Evolutionary conservation across 1,140 invertebrate genomes (phyloP), one percentile per base, ranked within the genome.

Genomic region (Centruroides vittatus): DNA sequence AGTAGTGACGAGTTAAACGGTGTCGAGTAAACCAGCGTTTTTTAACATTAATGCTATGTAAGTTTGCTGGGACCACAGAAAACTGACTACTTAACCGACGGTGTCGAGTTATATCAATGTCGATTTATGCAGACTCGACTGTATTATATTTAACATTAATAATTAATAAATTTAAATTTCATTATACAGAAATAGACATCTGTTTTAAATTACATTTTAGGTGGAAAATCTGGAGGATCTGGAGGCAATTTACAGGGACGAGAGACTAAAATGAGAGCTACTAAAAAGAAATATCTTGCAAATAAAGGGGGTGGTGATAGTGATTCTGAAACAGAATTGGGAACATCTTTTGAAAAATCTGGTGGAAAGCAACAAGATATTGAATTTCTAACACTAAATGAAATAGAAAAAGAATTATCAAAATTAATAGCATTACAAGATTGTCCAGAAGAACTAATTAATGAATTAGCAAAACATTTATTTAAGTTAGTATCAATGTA

Each of bases 221-320:
- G 81, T 61, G 89, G 90, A 4, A 93, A 93, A 79, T 81, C 79
- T 53, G 90, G 23, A 23, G 23, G 23, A n/a, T n/a, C n/a, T n/a
- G 36, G 91, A 41, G 91, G 93, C 47, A 92, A 92, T 11, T 84
- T 83, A 46, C 92, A 95, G 75, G 93, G 93, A 1, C 78, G 93
- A 59, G 93, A 98, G 78, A 93, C 91, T 1, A 97, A 95, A 77
- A 96, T 89, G 0, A 95, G 93, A 73, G 86, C 92, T 6, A 86
- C 86, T 0, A 98, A 98, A 69, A 81, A 81, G 70, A 82, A 81
- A 68, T 72, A 74, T 57, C 67, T 70, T 61, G 68, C 67, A 62
- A 70, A 70, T 69, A 89, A 88, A 69, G 69, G 67, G n/a, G 78
- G 78, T 47, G 75, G 82, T 71, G 79, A 75, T 61, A 75, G 73